These are phyloP conservation scores for Sesamia inferens DNA, from an alignment of 2,888 invertebrate species.

Conservation along the genomic window DNA sequence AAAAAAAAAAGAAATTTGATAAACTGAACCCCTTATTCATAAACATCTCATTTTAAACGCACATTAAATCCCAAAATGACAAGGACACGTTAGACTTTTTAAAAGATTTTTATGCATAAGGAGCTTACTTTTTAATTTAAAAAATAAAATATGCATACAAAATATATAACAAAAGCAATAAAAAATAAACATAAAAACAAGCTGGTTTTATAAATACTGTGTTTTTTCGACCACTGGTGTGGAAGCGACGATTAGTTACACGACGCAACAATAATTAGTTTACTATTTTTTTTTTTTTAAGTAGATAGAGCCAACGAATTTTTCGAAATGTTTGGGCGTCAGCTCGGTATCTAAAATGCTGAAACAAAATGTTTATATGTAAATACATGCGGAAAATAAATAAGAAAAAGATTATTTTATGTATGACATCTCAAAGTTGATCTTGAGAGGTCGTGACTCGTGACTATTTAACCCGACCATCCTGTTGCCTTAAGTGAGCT, in stretches of 20 bases:
- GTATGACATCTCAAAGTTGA: too few species aligned
- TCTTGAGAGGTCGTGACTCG: too few species aligned
- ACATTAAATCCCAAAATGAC: constrained; percentile 6
- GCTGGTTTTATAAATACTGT: constrained; percentile 77
- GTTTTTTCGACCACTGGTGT: constrained; percentile 67
- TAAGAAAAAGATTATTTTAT: too few species aligned
- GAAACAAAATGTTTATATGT: constrained; percentile 40
- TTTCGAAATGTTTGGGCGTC: neutral
- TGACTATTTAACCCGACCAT: too few species aligned
- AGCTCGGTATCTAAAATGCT: constrained; percentile 40
- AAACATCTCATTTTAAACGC: constrained; percentile 21
- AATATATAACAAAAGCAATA: constrained; percentile 41
- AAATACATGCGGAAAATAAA: constrained; percentile 1
- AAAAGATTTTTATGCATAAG: constrained; percentile 30
- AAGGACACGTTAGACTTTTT: constrained; percentile 2
- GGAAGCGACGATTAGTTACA: constrained; percentile 39
- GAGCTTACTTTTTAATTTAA: constrained; percentile 55
- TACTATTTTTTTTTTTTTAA: neutral
- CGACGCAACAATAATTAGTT: constrained; percentile 47
- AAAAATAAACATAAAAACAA: constrained; percentile 56
- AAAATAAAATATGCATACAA: constrained; percentile 58
- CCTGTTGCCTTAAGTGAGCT: too few species aligned
- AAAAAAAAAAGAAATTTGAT: constrained; percentile 47
- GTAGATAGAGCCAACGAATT: neutral
- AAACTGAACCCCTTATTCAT: constrained; percentile 56